Base-by-base conservation (phyloP, 2,113 vertebrate genomes). In the Tachycineta bicolor region DNA sequence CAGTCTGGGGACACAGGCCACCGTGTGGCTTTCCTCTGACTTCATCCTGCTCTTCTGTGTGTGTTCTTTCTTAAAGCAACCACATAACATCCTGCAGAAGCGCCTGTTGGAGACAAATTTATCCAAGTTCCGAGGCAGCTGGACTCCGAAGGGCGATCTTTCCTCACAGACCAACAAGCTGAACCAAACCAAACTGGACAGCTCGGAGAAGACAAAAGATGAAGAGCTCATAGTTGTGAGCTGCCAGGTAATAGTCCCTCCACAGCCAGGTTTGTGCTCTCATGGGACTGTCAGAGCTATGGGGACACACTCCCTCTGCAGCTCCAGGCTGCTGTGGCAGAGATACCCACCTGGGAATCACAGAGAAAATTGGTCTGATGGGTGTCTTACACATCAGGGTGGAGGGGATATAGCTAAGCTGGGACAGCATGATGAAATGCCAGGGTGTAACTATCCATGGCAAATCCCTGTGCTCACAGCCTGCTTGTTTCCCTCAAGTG, bases 61-160 rank as follows among this genome's bases (percentile, higher is more conserved):
- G 23, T 88, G 50, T 59, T 75, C 93, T 91, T 49, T 41, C 90
- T 58, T 92, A 64, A 94, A 99, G 99, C 99, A 99, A 96, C 99
- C 99, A 12, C 99, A 99, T 37, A 98, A 98, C 41, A 98, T 99
- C 79, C 98, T 99, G 86, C 99, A 99, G 96, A 98, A 98, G 80
- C 98, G 99, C 52, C 96, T 99, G 77, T 97, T 99, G 98, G 98
- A 99, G 92, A 98, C 98, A 68, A 99, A 99, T 63, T 64, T 99
- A 46, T 98, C 98, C 28, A 98, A 98, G 68, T 79, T 98, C 25
- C 97, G 98, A 71, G 97, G 97, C 96, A 94, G 97, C 22, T 98
- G 98, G 85, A 39, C 97, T 23, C 97, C 88, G 0, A 98, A 98
- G 94, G 98, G 92, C 2, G 98, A 97, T 4, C 46, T 53, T 55